A percentile compares a stretch with the other conserved stretches of the same genome.
Conservation (phyloP, 2,888 invertebrate genomes). For the Phyllotreta cruciferae region DNA sequence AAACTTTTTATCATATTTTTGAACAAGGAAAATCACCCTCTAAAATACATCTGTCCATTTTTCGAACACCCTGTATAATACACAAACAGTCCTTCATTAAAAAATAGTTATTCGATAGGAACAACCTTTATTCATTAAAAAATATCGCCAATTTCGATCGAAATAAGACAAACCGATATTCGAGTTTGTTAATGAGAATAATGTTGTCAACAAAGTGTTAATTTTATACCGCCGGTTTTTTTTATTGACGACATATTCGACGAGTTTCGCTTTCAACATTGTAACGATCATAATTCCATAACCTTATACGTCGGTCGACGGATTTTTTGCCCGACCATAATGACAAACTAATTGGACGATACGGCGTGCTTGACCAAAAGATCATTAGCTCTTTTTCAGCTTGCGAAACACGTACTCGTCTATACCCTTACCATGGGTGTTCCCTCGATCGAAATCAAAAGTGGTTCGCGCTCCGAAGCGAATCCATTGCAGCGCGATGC, state of each 20-base stretch:
- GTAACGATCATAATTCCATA: constrained; percentile 25
- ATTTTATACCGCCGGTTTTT: constrained; percentile 21
- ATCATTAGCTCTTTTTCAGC: constrained; percentile 34
- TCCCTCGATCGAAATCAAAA: background rate
- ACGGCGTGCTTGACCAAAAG: constrained; percentile 27
- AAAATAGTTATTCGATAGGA: no score
- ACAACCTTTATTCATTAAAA: no score
- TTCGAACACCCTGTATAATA: no score
- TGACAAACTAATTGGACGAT: constrained; percentile 32
- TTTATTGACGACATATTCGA: constrained; percentile 15
- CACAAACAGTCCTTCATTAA: no score
- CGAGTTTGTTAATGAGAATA: constrained; percentile 14
- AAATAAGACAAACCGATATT: no score
- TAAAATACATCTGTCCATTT: no score
- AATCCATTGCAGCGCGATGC: constrained; percentile 2
- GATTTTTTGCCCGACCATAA: constrained; percentile 28
- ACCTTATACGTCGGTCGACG: constrained; percentile 13
- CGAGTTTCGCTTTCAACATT: constrained; percentile 25
- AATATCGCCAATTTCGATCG: no score
- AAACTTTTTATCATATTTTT: no score
- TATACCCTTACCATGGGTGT: background rate
- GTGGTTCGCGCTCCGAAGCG: background rate
- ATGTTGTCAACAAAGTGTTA: constrained; percentile 25
- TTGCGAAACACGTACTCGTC: constrained; percentile 19
- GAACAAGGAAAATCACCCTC: no score